phyloP scores from a whole-genome alignment of 1,140 invertebrate species.

The Hyphantria cunea region DNA sequence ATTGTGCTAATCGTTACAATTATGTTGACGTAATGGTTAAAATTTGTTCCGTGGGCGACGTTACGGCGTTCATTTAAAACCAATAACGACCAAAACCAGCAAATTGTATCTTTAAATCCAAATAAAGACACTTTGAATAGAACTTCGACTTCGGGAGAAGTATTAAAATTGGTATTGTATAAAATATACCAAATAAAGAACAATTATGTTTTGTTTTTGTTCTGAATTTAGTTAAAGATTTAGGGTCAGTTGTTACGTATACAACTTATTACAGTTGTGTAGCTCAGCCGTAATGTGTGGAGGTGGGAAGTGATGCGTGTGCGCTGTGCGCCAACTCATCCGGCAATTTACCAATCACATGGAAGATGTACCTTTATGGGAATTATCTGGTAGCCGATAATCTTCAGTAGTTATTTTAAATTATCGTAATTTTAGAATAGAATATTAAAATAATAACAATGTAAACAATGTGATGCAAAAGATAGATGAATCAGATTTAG shows the following conservation, averaged over 20 bases:
- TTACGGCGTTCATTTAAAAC: slow-evolving; percentile 57
- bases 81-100: slow-evolving; percentile 43
- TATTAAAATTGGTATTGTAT: slow-evolving; percentile 8
- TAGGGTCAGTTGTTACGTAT: not conserved
- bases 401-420: slow-evolving; percentile 5
- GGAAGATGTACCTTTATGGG: slow-evolving; percentile 37
- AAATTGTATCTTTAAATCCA: slow-evolving; percentile 25
- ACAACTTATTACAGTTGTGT: not conserved
- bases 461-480: too few relatives aligned
- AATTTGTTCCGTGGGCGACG: slow-evolving; percentile 55
- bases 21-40: slow-evolving; percentile 48
- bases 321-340: slow-evolving; percentile 54
- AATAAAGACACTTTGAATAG: slow-evolving; percentile 28
- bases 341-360: slow-evolving; percentile 68
- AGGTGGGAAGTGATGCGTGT: slow-evolving; percentile 44
- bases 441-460: too few relatives aligned
- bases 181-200: not conserved
- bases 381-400: slow-evolving; percentile 36
- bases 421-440: too few relatives aligned
- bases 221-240: not conserved
- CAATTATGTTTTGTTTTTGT: not conserved
- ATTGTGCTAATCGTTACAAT: slow-evolving; percentile 56
- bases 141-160: not conserved
- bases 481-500: too few relatives aligned
- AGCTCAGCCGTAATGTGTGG: slow-evolving; percentile 4